Conservation (phyloP, 2,797 vertebrate species). For the Gambusia yucatana region DNA sequence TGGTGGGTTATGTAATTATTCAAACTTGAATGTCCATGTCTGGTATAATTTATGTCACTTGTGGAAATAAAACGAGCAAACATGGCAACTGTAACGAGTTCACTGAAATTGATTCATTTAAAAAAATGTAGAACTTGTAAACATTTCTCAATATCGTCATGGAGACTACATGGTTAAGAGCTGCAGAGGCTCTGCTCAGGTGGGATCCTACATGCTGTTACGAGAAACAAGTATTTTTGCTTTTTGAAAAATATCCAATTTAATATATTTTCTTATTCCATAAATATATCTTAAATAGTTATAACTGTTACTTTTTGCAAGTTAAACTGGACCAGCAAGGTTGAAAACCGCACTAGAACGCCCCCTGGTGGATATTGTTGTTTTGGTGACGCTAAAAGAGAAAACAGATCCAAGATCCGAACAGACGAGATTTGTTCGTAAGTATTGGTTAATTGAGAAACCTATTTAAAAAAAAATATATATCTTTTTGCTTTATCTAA, state of each 20-base stretch:
- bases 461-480: too few relatives aligned
- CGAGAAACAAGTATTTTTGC: not conserved
- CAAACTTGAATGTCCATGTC: slow-evolving; percentile 5
- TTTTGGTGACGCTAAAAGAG: too few relatives aligned
- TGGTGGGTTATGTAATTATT: slow-evolving; percentile 1
- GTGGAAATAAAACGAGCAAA: slow-evolving; percentile 28
- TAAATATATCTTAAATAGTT: not conserved
- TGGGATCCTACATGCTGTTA: not conserved
- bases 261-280: not conserved
- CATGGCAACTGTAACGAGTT: slow-evolving; percentile 5
- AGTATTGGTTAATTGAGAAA: too few relatives aligned
- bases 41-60: slow-evolving; percentile 15
- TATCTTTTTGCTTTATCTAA: too few relatives aligned
- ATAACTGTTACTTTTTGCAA: too few relatives aligned
- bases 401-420: too few relatives aligned
- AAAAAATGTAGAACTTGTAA: not conserved
- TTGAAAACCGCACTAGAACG: too few relatives aligned
- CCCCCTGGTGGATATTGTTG: too few relatives aligned
- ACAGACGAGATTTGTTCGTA: too few relatives aligned
- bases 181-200: not conserved
- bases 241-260: not conserved
- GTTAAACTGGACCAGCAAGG: too few relatives aligned
- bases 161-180: not conserved
- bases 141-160: not conserved
- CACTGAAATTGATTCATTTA: not conserved